Conservation (phyloP, 2,888 invertebrate genomes). For the Danaus chrysippus region DNA sequence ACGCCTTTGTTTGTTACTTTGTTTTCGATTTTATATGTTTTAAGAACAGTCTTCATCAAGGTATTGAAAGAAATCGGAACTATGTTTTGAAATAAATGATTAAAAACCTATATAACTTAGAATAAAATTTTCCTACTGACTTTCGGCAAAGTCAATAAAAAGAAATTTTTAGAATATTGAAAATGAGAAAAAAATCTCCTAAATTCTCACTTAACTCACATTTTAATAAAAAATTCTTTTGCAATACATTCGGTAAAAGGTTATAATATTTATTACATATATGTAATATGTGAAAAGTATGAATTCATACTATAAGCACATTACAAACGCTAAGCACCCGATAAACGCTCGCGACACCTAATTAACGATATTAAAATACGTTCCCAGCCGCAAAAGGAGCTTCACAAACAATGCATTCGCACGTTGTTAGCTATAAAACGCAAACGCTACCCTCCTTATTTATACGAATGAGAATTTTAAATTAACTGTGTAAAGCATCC, state of each 20-base stretch:
- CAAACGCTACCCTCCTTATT: constrained; percentile 77
- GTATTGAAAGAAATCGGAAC: constrained; percentile 6
- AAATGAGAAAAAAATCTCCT: no score
- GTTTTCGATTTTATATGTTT: constrained; percentile 43
- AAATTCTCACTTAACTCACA: no score
- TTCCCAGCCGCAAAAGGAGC: constrained; percentile 66
- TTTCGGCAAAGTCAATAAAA: no score
- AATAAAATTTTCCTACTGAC: no score
- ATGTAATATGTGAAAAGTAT: background rate
- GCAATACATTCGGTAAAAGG: no score
- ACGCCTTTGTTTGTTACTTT: constrained; percentile 68
- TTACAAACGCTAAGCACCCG: constrained; percentile 33
- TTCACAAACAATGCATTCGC: constrained; percentile 71
- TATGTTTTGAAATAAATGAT: no score
- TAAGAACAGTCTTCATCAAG: constrained; percentile 6
- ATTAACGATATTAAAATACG: constrained; percentile 79
- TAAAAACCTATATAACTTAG: no score
- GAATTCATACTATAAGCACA: background rate
- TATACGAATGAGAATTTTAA: constrained; percentile 78
- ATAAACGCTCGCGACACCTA: constrained; percentile 68
- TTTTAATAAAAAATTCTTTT: no score
- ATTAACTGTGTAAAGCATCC: constrained; percentile 76
- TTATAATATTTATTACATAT: background rate
- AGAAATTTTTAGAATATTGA: no score
- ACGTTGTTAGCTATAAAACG: constrained; percentile 76